Percentiles rank a stretch among this genome's conserved stretches.
Evolutionary conservation across 2,797 vertebrate species (phyloP).

Genomic region (Molossus alvarezi): DNA sequence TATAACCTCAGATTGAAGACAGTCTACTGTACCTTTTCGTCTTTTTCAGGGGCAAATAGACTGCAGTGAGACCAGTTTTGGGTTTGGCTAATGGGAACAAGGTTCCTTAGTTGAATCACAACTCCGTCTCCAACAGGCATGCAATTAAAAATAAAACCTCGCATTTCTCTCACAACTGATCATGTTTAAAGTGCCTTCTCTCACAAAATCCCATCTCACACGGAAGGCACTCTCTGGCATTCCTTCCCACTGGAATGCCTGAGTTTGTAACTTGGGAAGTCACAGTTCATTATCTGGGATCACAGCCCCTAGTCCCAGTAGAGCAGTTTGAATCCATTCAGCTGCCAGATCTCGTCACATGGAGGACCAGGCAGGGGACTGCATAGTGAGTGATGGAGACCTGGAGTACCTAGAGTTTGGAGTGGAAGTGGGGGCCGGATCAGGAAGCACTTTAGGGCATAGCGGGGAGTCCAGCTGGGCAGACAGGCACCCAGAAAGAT

Average conservation of each 20-base stretch:
- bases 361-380: neutral
- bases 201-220: conserved; percentile 39
- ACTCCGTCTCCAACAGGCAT: neutral
- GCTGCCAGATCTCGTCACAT: conserved; percentile 61
- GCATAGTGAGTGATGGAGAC: neutral
- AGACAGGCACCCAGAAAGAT: neutral
- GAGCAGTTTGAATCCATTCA: conserved; percentile 42
- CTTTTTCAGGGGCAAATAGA: neutral
- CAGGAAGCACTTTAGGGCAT: neutral
- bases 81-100: neutral
- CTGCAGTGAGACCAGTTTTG: neutral
- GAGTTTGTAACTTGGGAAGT: neutral
- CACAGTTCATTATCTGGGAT: conserved; percentile 68
- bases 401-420: neutral
- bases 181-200: conserved; percentile 46
- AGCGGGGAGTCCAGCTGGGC: neutral
- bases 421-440: neutral
- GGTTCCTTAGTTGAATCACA: neutral
- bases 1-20: neutral
- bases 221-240: conserved; percentile 61
- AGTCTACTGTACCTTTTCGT: neutral
- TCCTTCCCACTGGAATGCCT: conserved; percentile 49
- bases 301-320: neutral
- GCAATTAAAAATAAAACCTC: conserved; percentile 21
- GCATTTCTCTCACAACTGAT: neutral